Conservation (phyloP, 2,888 invertebrate species). For the Sarcophaga caerulescens region DNA sequence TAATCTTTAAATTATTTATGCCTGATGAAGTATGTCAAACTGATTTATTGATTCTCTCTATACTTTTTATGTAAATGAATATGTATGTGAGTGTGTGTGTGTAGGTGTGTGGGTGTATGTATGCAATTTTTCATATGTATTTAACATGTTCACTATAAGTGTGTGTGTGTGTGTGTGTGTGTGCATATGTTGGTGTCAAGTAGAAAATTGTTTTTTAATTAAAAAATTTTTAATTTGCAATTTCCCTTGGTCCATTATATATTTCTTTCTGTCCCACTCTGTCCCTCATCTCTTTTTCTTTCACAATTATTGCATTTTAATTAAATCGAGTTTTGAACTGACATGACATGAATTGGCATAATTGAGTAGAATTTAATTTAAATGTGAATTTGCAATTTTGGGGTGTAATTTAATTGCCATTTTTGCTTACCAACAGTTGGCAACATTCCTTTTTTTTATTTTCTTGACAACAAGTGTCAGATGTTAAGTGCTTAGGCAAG, state of each 20-base stretch:
- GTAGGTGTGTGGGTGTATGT: neutral
- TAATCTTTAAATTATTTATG: too few species aligned
- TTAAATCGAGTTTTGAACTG: neutral
- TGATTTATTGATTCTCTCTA: too few species aligned
- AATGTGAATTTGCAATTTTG: neutral
- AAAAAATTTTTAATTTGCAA: conserved; percentile 47
- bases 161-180: neutral
- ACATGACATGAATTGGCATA: neutral
- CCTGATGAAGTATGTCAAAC: neutral
- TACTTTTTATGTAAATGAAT: too few species aligned
- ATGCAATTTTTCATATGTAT: neutral
- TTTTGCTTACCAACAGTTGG: neutral
- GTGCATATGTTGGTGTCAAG: conserved; percentile 12
- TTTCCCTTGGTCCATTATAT: conserved; percentile 28
- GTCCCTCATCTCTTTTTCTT: neutral
- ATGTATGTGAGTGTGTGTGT: rapidly evolving
- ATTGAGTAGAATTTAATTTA: neutral
- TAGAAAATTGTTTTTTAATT: conserved; percentile 40
- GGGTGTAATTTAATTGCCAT: neutral
- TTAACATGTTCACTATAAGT: neutral
- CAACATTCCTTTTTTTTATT: neutral
- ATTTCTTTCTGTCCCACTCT: neutral
- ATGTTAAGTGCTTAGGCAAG: too few species aligned
- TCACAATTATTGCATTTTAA: neutral
- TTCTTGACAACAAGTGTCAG: neutral